Base-by-base conservation (phyloP, 1,140 invertebrate genomes). In the Stratiolaelaps scimitus region DNA sequence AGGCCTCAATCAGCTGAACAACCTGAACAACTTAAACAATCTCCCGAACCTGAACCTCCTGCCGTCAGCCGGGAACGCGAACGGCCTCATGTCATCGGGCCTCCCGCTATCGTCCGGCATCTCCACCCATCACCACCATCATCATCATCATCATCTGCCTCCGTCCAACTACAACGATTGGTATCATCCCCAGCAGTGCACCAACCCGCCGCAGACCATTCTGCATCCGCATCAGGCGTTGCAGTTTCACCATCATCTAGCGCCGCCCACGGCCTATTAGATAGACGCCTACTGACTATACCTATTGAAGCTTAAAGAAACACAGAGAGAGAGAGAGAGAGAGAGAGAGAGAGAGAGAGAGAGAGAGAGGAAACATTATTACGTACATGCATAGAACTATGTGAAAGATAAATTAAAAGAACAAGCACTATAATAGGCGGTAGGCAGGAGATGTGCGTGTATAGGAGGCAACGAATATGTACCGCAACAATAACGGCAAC, bases 131-230 rank as follows among this genome's bases (percentile, higher is more conserved):
- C 34, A 40, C 10, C 34, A 40, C 34, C 34, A 40, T 40, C 34
- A 40, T 10, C 34, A 40, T 10, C 34, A 40, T 40, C 26, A 60
- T 23, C 47, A 19, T 19, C 17, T 60, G 53, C 26, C 53, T 20
- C 53, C 53, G 1, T 34, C 53, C 17, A 60, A 60, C 26, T 60
- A 60, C 23, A 60, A 60, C 53, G 53, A 60, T 60, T 60, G 53
- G 53, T 60, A 60, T 23, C 15, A 19, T 60, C 53, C 53, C 15
- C 53, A 60, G 34, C 26, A 60, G 15, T 60, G 53, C 23, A 60
- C 53, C 26, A 60, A 60, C 53, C 15, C 53, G 26, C 53, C 53
- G 2, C 53, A 60, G 10, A 29, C 53, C 53, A 60, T 60, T 23
- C 20, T 60, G 13, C 53, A 60, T 60, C 53, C 53, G 15, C 53